Conservation (phyloP, 1,140 invertebrate species). For the Monochamus saltuarius region DNA sequence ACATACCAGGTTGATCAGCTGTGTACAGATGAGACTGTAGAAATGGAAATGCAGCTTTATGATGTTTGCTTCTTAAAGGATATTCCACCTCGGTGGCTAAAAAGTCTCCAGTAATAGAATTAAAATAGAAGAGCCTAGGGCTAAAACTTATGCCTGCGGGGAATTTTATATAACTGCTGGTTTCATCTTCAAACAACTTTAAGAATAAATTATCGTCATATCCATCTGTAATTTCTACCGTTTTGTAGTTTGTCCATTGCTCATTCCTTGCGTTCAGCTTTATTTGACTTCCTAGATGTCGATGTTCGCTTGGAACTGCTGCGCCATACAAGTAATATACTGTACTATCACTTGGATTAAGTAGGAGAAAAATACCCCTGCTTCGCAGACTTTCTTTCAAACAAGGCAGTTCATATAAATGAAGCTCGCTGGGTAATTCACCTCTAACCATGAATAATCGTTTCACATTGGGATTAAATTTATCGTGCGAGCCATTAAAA, state of each 20-base stretch:
- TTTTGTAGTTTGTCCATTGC: constrained; percentile 17
- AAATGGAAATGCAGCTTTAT: constrained; percentile 33
- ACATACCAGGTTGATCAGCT: constrained; percentile 34
- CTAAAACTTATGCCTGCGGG: constrained; percentile 18
- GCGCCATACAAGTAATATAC: constrained; percentile 30
- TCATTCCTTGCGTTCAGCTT: constrained; percentile 3
- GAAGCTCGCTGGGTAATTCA: constrained; percentile 32
- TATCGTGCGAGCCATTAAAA: constrained; percentile 22
- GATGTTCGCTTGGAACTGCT: constrained; percentile 6
- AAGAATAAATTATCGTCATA: constrained; percentile 23
- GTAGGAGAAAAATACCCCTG: constrained; percentile 28
- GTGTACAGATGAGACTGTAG: constrained; percentile 36
- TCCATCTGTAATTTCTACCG: constrained; percentile 19
- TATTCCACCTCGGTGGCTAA: constrained; percentile 33
- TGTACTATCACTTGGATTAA: constrained; percentile 17
- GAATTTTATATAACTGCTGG: constrained; percentile 17
- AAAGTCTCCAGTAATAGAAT: constrained; percentile 32
- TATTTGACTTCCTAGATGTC: constrained; percentile 5
- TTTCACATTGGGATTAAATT: constrained; percentile 19
- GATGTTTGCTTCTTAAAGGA: constrained; percentile 20
- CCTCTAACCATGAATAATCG: constrained; percentile 34
- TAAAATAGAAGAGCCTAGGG: constrained; percentile 37
- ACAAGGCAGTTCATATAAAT: constrained; percentile 35
- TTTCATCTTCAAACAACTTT: constrained; percentile 10
- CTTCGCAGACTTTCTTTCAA: constrained; percentile 28